These are phyloP conservation scores for Quiscalus mexicanus DNA, from an alignment of 2,113 vertebrate species.

Conservation along the genomic window DNA sequence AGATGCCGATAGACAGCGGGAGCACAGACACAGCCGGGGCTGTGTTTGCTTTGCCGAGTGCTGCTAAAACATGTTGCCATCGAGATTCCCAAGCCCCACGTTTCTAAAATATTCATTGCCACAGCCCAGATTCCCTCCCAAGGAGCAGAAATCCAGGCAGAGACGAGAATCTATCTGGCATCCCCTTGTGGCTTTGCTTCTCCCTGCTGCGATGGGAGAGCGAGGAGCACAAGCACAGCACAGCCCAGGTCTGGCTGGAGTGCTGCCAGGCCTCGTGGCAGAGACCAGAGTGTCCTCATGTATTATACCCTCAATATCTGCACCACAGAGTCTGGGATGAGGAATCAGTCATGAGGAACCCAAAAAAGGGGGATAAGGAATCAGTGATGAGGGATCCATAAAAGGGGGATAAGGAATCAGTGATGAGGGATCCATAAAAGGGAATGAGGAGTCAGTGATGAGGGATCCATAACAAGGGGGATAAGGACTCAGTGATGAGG, in stretches of 20 bases:
- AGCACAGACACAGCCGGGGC: slow-evolving; percentile 30
- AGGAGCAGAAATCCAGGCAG: slow-evolving; percentile 27
- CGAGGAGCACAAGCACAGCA: fast-evolving
- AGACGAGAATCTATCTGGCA: slow-evolving; percentile 46
- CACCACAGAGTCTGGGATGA: background rate
- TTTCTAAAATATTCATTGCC: slow-evolving; percentile 63
- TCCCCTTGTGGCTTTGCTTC: slow-evolving; percentile 57
- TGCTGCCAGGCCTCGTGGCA: background rate
- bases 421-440: background rate
- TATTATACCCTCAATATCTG: background rate
- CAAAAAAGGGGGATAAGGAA: background rate
- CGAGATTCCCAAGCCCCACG: slow-evolving; percentile 45
- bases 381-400: background rate
- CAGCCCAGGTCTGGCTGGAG: fast-evolving
- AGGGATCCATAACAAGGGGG: background rate
- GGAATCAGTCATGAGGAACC: background rate
- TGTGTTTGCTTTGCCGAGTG: slow-evolving; percentile 38
- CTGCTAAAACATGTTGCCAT: slow-evolving; percentile 52
- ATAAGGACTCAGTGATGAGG: background rate
- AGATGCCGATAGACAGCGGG: slow-evolving; percentile 16
- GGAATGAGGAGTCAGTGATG: background rate
- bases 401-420: background rate
- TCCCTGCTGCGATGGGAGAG: background rate
- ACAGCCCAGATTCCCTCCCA: slow-evolving; percentile 36
- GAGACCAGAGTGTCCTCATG: background rate